These are phyloP conservation scores for Yoshiicerus persimilis DNA, from an alignment of 1,140 invertebrate genomes.

Conservation along the genomic window DNA sequence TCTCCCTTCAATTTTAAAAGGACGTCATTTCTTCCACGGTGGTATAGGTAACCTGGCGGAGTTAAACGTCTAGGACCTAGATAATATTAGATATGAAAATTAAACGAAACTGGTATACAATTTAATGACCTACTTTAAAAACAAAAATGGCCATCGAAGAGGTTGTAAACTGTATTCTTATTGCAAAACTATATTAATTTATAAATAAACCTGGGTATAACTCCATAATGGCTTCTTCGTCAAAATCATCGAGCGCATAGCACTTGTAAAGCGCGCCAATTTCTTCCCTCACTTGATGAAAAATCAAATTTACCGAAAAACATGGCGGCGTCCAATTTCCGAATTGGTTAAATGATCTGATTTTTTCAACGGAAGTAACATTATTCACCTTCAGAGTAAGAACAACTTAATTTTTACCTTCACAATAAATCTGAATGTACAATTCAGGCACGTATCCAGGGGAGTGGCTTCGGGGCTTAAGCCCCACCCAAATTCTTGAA, in stretches of 20 bases:
- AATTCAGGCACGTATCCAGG: no score
- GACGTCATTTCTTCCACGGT: not conserved
- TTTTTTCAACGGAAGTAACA: not conserved
- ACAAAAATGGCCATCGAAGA: not conserved
- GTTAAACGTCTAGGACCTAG: not conserved
- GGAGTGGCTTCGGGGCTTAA: no score
- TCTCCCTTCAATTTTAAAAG: not conserved
- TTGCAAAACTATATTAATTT: not conserved
- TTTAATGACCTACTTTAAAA: not conserved
- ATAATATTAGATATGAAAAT: not conserved
- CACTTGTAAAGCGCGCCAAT: not conserved
- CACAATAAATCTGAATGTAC: no score
- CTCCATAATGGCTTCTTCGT: not conserved
- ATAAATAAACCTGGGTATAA: not conserved
- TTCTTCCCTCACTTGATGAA: not conserved
- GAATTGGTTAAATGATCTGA: not conserved
- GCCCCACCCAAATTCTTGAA: no score
- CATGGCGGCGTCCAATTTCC: not conserved
- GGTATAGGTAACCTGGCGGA: not conserved
- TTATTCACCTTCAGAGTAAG: not conserved
- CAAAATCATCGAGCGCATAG: not conserved
- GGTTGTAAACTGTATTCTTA: no score
- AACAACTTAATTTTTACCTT: no score
- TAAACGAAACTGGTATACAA: not conserved
- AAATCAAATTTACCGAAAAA: not conserved